phyloP scores from a whole-genome alignment of 2,888 invertebrate genomes.

The Scaptomyza reducta region DNA sequence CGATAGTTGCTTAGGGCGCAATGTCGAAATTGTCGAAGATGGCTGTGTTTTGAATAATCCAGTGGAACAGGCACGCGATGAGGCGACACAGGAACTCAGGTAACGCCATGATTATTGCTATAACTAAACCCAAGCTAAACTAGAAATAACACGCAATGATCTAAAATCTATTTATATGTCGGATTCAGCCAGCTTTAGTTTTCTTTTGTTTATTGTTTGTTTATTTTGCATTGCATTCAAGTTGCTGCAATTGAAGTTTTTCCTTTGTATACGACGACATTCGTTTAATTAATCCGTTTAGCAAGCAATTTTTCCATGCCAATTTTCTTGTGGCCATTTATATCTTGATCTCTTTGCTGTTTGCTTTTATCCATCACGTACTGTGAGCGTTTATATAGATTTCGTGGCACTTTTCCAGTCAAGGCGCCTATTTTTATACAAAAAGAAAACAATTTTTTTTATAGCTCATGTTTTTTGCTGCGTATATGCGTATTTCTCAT shows the following conservation, averaged over 20 bases:
- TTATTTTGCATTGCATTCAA: constrained; percentile 26
- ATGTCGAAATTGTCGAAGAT: constrained; percentile 81
- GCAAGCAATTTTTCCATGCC: constrained; percentile 23
- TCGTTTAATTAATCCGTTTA: constrained; percentile 45
- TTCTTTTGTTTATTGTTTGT: constrained; percentile 36
- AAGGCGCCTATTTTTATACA: constrained; percentile 23
- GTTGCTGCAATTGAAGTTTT: constrained; percentile 32
- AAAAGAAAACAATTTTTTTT: constrained; percentile 16
- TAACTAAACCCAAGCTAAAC: constrained; percentile 1
- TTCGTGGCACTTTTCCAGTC: constrained; percentile 41
- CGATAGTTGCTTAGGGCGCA: constrained; percentile 78
- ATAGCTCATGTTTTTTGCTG: constrained; percentile 10
- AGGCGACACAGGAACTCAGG: constrained; percentile 61
- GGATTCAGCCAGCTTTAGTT: constrained; percentile 7
- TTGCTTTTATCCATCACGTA: background rate
- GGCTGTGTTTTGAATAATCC: constrained; percentile 58
- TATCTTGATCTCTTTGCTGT: constrained; percentile 48
- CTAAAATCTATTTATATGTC: constrained; percentile 24
- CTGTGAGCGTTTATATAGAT: background rate
- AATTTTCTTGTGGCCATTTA: constrained; percentile 51
- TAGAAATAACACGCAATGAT: constrained; percentile 19
- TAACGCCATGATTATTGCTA: constrained; percentile 44
- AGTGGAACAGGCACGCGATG: constrained; percentile 44
- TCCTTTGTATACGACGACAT: constrained; percentile 44
- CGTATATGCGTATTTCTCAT: constrained; percentile 12